These are phyloP conservation scores for Zosterops japonicus DNA, from an alignment of 2,113 vertebrate genomes.

Conservation along the genomic window DNA sequence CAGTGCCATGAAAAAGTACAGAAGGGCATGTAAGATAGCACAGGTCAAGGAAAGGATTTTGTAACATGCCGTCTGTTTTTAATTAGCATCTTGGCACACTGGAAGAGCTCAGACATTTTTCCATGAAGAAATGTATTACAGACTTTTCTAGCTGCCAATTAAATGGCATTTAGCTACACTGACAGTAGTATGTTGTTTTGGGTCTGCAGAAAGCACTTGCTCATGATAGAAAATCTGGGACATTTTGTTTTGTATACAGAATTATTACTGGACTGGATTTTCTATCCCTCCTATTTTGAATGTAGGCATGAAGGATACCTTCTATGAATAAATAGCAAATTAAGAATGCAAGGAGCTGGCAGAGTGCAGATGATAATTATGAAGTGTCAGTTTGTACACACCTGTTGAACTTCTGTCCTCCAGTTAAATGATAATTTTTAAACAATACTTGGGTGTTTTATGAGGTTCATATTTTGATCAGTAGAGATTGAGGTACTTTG, in stretches of 20 bases:
- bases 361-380: not conserved
- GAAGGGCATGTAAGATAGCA: constrained; percentile 40
- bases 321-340: not conserved
- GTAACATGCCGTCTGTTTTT: constrained; percentile 40
- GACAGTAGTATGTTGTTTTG: constrained; percentile 58
- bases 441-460: not conserved
- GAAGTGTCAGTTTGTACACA: not conserved
- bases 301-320: not conserved
- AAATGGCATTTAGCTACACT: constrained; percentile 61
- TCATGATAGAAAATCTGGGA: constrained; percentile 48
- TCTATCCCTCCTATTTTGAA: not conserved
- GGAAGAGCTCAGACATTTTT: constrained; percentile 52
- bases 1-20: constrained; percentile 29
- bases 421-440: not conserved
- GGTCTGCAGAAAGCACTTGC: constrained; percentile 33
- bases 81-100: constrained; percentile 63
- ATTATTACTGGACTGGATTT: constrained; percentile 21
- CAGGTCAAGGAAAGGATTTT: constrained; percentile 58
- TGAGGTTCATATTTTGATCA: not conserved
- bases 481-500: not conserved
- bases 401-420: not conserved
- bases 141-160: constrained; percentile 54
- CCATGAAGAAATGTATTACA: constrained; percentile 49
- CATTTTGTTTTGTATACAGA: constrained; percentile 28
- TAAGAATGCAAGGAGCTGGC: not conserved